Percentiles rank a stretch among this genome's conserved stretches.
phyloP scores from a whole-genome alignment of 2,797 vertebrate species.

The Salarias fasciatus region DNA sequence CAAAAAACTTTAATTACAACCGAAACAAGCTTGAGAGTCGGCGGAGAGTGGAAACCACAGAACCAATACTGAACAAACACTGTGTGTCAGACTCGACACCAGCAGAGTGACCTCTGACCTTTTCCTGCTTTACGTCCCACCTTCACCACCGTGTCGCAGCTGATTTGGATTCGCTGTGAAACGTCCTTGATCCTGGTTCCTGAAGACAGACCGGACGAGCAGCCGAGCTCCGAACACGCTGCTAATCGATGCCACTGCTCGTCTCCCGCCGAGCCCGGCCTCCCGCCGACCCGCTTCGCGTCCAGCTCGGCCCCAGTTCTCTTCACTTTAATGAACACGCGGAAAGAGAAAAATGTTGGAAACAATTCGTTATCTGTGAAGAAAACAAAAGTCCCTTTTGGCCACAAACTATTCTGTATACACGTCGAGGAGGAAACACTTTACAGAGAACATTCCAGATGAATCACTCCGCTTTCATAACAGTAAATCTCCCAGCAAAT shows the following conservation, averaged over 20 bases:
- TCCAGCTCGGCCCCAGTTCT: constrained; percentile 24
- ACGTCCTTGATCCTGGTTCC: constrained; percentile 2
- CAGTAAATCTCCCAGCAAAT: constrained; percentile 59
- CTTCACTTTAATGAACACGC: constrained; percentile 63
- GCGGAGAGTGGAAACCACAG: too few species aligned
- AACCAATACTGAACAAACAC: too few species aligned
- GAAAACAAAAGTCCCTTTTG: constrained; percentile 54
- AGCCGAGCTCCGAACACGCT: constrained; percentile 16
- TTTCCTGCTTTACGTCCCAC: not conserved
- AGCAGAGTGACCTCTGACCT: too few species aligned
- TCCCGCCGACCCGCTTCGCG: constrained; percentile 12
- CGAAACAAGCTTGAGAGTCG: too few species aligned
- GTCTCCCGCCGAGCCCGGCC: constrained; percentile 17
- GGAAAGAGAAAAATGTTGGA: constrained; percentile 59
- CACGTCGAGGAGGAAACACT: constrained; percentile 38
- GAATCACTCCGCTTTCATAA: constrained; percentile 46
- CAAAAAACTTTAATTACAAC: too few species aligned
- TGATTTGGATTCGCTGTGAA: not conserved
- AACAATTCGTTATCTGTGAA: constrained; percentile 46
- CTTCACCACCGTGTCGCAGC: not conserved
- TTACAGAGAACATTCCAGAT: constrained; percentile 34
- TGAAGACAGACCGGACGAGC: not conserved
- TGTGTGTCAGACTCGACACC: too few species aligned
- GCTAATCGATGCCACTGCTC: constrained; percentile 31
- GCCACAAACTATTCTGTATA: constrained; percentile 41